Evolutionary conservation across 2,113 vertebrate species (phyloP).

Genomic region (Proterorhinus semilunaris): DNA sequence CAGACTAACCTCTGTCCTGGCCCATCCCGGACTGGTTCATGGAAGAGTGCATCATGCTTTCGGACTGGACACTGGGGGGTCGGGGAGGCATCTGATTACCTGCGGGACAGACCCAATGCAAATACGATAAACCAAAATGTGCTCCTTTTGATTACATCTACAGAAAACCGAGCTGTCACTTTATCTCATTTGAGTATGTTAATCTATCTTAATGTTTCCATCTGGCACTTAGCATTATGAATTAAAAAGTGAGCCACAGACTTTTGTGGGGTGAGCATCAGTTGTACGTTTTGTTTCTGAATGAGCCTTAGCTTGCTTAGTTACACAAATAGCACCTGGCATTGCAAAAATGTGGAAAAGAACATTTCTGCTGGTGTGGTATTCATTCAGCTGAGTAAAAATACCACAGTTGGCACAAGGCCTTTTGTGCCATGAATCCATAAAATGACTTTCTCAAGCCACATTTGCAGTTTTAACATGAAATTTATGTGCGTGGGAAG

Average conservation of each 20-base stretch:
- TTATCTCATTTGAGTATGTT: conserved; percentile 25
- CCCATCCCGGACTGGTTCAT: conserved; percentile 92
- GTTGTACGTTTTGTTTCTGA: conserved; percentile 33
- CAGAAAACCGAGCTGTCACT: conserved; percentile 8
- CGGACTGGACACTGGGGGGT: conserved; percentile 95
- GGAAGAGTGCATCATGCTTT: conserved; percentile 92
- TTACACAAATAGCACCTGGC: conserved; percentile 8
- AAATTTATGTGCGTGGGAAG: neutral
- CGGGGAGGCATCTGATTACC: conserved; percentile 98
- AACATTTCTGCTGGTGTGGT: neutral
- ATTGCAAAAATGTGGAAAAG: neutral
- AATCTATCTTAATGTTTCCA: conserved; percentile 36
- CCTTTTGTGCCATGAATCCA: neutral
- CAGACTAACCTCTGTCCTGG: conserved; percentile 89
- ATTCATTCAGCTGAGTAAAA: conserved; percentile 5
- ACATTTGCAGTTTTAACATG: neutral
- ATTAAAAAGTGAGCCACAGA: conserved; percentile 32
- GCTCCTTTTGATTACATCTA: neutral
- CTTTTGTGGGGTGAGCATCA: conserved; percentile 16
- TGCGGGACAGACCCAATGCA: conserved; percentile 49
- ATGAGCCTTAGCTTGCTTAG: conserved; percentile 19
- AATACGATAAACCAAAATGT: neutral
- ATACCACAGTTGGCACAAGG: neutral
- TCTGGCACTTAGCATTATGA: conserved; percentile 38
- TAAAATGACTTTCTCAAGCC: neutral